Evolutionary conservation across 2,113 vertebrate species (phyloP), one percentile per base, ranked within the genome.

Genomic region (Thalassarche chlororhynchos): DNA sequence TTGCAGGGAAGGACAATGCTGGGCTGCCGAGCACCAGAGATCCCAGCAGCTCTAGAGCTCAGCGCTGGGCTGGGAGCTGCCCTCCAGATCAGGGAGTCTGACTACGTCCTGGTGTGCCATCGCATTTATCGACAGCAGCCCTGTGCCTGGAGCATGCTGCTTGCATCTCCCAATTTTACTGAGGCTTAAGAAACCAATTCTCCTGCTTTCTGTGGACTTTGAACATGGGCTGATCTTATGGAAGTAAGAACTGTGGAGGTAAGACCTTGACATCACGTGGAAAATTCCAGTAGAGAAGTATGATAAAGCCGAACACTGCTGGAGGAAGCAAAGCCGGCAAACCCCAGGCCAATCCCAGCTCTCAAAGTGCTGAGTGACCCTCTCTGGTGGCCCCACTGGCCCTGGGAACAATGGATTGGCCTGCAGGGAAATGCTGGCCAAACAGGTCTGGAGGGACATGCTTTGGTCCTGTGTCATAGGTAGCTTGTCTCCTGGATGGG

Each of bases 91-190:
- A 49, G 42, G n/a, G 51, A 52, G 51, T 12, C 36, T 52, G 32
- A 38, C 36, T 24, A 17, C 3, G 18, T 66, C 24, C 44, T 28
- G 26, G 29, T 8, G 25, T 64, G 29, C 47, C 36, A 17, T 40
- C 5, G 0, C 15, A 9, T 21, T 49, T 36, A 65, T 7, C 0
- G 1, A 44, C 23, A 23, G 36, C 36, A 79, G 26, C 36, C 57
- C 57, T 8, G 20, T 49, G 55, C 47, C 65, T 44, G 18, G 14
- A 32, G 36, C 32, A 34, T 2, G 17, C 51, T 71, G 81, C 28
- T 51, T 65, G 58, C 21, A 44, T 36, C 26, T 65, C 51, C 26
- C 32, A 20, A 5, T 79, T 58, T 49, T 36, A 29, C 51, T 29
- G 51, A 57, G 32, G 20, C 51, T 57, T 57, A 42, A 65, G 49